Percentiles rank a stretch among this genome's conserved stretches.
Conservation (phyloP, 2,888 invertebrate species). For the Drosophila melanocephala region DNA sequence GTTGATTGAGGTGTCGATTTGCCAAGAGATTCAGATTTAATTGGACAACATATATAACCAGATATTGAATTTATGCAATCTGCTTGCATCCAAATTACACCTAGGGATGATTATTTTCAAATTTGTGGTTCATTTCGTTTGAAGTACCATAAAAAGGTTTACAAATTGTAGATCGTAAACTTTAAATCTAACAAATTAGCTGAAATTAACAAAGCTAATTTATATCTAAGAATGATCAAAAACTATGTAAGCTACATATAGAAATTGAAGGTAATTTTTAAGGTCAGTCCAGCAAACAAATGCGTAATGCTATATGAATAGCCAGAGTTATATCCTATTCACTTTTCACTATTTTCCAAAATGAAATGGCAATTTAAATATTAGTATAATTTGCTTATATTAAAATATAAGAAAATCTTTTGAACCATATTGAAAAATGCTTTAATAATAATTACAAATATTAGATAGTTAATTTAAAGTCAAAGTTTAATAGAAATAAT, state of each 20-base stretch:
- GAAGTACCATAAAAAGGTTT: constrained; percentile 8
- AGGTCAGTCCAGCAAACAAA: neutral
- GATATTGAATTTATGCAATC: constrained; percentile 37
- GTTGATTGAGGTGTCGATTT: constrained; percentile 42
- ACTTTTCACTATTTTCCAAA: neutral
- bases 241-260: neutral
- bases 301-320: neutral
- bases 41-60: constrained; percentile 43
- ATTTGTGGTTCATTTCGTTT: constrained; percentile 38
- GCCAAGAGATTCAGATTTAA: constrained; percentile 41
- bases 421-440: neutral
- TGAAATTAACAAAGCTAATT: neutral
- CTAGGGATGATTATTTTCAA: constrained; percentile 25
- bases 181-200: neutral
- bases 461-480: constrained; percentile 17
- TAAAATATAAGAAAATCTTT: neutral
- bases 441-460: neutral
- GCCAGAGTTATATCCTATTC: neutral
- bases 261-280: neutral
- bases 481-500: neutral
- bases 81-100: constrained; percentile 4
- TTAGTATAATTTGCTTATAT: neutral
- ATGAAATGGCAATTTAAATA: neutral
- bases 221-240: neutral
- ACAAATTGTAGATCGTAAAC: constrained; percentile 9